Evolutionary conservation across 2,888 invertebrate species (phyloP).

Genomic region (Cosmorhoe ocellata): DNA sequence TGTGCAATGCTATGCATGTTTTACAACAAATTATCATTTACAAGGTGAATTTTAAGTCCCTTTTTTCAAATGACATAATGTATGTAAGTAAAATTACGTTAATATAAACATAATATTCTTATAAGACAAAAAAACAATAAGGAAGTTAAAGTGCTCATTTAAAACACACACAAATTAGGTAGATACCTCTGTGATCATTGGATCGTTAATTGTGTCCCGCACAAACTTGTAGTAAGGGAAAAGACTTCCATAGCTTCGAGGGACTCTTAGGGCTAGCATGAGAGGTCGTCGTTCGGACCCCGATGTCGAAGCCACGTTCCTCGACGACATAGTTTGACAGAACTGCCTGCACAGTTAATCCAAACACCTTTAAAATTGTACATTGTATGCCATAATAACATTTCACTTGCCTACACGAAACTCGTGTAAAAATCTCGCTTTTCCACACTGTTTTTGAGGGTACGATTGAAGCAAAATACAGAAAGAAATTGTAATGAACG

Average conservation of each 20-base stretch:
- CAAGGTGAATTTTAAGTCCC: conserved; percentile 8
- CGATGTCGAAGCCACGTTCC: conserved; percentile 50
- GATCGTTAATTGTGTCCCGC: conserved; percentile 69
- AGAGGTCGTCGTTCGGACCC: conserved; percentile 66
- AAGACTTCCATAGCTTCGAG: conserved; percentile 84
- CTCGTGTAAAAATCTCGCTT: conserved; percentile 4
- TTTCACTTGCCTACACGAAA: conserved; percentile 39
- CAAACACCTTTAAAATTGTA: conserved; percentile 47
- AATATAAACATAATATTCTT: too few relatives aligned
- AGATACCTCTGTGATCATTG: conserved; percentile 64
- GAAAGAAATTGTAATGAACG: conserved; percentile 11
- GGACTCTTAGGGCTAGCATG: conserved; percentile 64
- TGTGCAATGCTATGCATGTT: too few relatives aligned
- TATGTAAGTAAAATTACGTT: too few relatives aligned
- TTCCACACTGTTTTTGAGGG: conserved; percentile 19
- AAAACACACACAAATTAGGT: too few relatives aligned
- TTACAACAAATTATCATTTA: conserved; percentile 7
- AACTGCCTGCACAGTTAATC: conserved; percentile 49
- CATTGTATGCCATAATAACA: conserved; percentile 63
- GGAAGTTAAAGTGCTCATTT: too few relatives aligned
- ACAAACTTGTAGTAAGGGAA: conserved; percentile 85
- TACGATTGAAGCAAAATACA: conserved; percentile 8
- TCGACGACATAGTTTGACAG: conserved; percentile 52
- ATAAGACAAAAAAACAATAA: neutral
- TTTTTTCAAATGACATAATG: too few relatives aligned